Conservation (phyloP, 2,113 vertebrate genomes). For the Atrichornis clamosus region DNA sequence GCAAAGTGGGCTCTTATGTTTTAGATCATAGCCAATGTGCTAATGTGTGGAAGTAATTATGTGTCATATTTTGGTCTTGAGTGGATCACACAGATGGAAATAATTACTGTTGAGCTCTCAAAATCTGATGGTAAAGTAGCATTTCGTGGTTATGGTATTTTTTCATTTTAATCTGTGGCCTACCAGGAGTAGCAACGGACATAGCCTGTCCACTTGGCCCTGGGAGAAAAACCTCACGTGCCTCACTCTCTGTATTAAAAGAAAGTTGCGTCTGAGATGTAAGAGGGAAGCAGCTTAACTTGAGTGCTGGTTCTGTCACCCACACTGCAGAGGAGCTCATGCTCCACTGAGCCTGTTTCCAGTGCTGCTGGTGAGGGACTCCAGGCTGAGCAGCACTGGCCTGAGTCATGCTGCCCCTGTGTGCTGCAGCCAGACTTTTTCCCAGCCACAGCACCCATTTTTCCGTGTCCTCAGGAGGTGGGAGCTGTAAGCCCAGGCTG, state of each 20-base stretch:
- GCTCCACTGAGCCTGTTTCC: not conserved
- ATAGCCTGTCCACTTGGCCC: not conserved
- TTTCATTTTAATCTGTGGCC: not conserved
- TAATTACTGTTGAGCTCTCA: not conserved
- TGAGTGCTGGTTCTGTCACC: not conserved
- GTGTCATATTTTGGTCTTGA: not conserved
- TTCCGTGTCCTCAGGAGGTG: fast-evolving
- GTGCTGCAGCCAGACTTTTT: not conserved
- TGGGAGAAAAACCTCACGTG: not conserved
- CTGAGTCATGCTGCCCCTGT: fast-evolving
- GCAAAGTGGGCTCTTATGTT: not conserved
- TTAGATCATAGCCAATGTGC: fast-evolving
- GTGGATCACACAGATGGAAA: not conserved
- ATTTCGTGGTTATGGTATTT: not conserved
- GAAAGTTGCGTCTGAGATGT: not conserved
- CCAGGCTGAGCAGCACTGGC: not conserved
- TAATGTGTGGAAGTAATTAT: not conserved
- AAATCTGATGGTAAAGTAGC: not conserved
- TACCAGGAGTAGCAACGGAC: not conserved
- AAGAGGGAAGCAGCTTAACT: not conserved
- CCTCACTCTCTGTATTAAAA: not conserved
- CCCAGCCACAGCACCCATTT: not conserved
- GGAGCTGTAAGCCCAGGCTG: not conserved
- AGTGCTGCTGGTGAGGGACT: not conserved
- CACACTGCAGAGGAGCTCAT: not conserved